Evolutionary conservation across 2,113 vertebrate species (phyloP).

Genomic region (Myotis davidii): DNA sequence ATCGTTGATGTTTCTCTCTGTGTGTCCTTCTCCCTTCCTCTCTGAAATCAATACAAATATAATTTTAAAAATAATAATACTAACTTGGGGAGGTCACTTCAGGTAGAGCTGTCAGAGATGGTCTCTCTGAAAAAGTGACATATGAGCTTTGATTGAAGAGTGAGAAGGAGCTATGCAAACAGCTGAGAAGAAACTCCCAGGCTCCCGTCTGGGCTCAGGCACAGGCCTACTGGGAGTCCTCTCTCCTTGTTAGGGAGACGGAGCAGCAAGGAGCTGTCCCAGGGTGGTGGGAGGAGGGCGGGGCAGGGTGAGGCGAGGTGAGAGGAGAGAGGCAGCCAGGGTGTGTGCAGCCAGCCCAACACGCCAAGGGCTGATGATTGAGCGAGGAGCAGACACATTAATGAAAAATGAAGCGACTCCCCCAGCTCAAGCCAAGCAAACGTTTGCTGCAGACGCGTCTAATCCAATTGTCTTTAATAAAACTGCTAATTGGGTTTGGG

Average conservation of each 20-base stretch:
- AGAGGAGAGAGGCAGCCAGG: not conserved
- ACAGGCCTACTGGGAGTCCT: not conserved
- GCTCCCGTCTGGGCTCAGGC: not conserved
- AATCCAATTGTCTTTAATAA: slow-evolving; percentile 79
- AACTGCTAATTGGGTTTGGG: slow-evolving; percentile 75
- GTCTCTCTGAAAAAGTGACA: not conserved
- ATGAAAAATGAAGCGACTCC: slow-evolving; percentile 55
- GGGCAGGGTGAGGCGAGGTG: not conserved
- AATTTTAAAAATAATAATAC: too few species aligned
- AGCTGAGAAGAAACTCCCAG: not conserved
- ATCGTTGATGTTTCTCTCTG: too few species aligned
- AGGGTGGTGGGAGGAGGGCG: not conserved
- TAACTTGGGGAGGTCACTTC: not conserved
- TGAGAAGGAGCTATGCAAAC: not conserved
- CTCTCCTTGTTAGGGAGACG: not conserved
- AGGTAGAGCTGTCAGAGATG: not conserved
- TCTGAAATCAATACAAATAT: too few species aligned
- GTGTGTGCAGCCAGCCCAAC: not conserved
- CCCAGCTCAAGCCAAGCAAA: slow-evolving; percentile 58
- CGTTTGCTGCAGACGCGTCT: slow-evolving; percentile 6
- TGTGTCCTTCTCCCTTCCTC: too few species aligned
- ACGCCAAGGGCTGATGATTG: not conserved
- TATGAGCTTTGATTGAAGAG: not conserved
- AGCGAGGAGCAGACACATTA: not conserved
- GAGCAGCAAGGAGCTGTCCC: not conserved